Base-by-base conservation (phyloP, 2,113 vertebrate genomes). In the Scophthalmus maximus region DNA sequence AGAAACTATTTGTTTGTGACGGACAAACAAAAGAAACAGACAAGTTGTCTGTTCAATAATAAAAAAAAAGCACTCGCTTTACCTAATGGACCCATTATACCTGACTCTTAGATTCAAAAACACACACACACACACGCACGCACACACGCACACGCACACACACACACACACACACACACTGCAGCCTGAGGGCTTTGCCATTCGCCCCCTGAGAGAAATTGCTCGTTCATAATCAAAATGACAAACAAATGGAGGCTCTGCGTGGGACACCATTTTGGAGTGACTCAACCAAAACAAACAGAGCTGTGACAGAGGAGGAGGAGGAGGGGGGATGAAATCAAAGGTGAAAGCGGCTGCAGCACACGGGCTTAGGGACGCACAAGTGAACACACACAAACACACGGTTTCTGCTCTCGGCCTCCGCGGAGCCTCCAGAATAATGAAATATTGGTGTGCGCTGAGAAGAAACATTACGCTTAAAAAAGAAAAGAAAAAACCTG, bases 151-250 rank as follows among this genome's bases (percentile, higher is more conserved):
- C 47, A 59, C 44, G 68, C 42, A 44, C 47, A 50, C 47, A 23
- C 20, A 49, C 47, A 49, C 47, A 49, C 47, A 50, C 47, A 50
- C 47, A 50, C 47, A 50, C 22, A 3, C 12, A 11, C 44, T 47
- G 44, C 20, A 50, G 22, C 75, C 74, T 5, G 29, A 18, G 36
- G 68, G 42, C 10, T 15, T 26, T 5, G 32, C 46, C 20, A 7
- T 49, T 40, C 27, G 5, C 52, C 72, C 64, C 22, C 9, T 2
- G 29, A 36, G 61, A 50, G 69, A 79, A 75, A 83, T 85, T 71
- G 74, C 71, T 81, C 34, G 68, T 87, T 87, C 74, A 81, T 72
- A 87, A 79, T 85, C 77, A 82, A 63, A 86, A 79, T n/a, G 40
- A 63, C 58, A 83, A 85, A 88, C 69, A 81, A 82, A 83, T 60